phyloP scores from a whole-genome alignment of 2,888 invertebrate species.

The Protula sp. region DNA sequence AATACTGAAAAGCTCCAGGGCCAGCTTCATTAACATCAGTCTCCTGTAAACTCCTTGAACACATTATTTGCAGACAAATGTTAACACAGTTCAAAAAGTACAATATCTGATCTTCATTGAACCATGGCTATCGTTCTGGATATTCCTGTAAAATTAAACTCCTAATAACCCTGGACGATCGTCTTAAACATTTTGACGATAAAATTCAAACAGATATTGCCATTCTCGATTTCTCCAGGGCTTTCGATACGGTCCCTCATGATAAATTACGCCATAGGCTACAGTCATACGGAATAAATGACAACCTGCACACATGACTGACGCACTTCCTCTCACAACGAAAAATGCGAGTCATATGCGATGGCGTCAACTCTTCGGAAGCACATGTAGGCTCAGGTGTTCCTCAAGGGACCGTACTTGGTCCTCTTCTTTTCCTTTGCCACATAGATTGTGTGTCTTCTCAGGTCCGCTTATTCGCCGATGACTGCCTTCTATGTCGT shows the following conservation, averaged over 20 bases:
- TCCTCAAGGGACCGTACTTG: not conserved
- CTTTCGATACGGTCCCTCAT: too few species aligned
- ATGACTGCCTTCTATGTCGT: not conserved
- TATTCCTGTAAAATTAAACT: too few species aligned
- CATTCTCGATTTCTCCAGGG: not conserved
- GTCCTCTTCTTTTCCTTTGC: not conserved
- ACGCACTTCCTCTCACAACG: not conserved
- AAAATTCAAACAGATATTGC: too few species aligned
- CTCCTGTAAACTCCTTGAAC: too few species aligned
- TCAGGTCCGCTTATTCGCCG: not conserved
- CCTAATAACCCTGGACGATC: too few species aligned
- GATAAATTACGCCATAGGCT: not conserved
- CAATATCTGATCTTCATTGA: too few species aligned
- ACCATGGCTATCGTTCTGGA: too few species aligned
- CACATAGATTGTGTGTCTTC: not conserved
- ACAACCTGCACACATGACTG: not conserved
- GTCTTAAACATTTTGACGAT: too few species aligned
- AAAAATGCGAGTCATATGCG: not conserved
- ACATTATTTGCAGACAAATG: too few species aligned
- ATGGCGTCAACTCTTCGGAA: not conserved
- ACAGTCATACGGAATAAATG: not conserved
- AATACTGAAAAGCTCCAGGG: too few species aligned
- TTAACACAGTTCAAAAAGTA: too few species aligned
- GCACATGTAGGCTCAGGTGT: not conserved
- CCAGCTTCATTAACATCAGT: too few species aligned